Percentiles rank a stretch among this genome's conserved stretches.
Conservation (phyloP, 37 sponge, comb jelly and placozoan genomes). For the Eunapius fragilis region DNA sequence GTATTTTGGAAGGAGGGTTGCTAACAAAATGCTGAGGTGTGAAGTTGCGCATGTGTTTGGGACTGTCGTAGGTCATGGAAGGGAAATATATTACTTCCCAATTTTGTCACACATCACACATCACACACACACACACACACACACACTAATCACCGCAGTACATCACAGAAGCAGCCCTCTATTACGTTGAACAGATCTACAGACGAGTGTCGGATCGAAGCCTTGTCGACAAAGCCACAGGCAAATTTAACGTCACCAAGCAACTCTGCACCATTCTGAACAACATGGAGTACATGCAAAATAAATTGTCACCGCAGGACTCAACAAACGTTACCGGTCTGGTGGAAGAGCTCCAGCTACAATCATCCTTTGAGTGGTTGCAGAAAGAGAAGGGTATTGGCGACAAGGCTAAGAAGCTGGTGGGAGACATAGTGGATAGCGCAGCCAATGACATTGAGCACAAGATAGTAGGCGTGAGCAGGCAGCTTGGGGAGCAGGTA, state of each 20-base stretch:
- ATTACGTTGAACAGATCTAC: conserved; percentile 31
- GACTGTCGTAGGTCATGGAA: no score
- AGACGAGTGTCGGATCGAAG: not conserved
- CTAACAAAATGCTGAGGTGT: not conserved
- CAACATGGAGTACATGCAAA: conserved; percentile 45
- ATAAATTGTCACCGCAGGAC: not conserved
- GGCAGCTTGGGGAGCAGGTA: conserved; percentile 23
- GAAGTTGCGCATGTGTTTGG: no score
- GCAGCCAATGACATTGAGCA: conserved; percentile 43
- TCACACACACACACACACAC: not conserved
- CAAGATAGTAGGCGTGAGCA: conserved; percentile 6
- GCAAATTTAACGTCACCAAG: conserved; percentile 10
- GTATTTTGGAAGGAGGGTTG: not conserved
- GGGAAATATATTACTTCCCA: no score
- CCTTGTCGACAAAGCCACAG: conserved; percentile 5
- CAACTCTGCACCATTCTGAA: conserved; percentile 50
- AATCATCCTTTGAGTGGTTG: conserved; percentile 24
- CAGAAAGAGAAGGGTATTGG: conserved; percentile 10
- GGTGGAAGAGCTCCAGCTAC: conserved; percentile 19
- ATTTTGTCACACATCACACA: no score
- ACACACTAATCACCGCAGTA: not conserved
- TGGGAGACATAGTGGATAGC: conserved; percentile 17
- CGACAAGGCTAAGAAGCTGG: conserved; percentile 10
- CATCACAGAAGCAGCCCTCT: conserved; percentile 26
- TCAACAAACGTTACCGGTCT: not conserved